Conservation (phyloP, 2,113 vertebrate species). For the Tragulus kanchil region DNA sequence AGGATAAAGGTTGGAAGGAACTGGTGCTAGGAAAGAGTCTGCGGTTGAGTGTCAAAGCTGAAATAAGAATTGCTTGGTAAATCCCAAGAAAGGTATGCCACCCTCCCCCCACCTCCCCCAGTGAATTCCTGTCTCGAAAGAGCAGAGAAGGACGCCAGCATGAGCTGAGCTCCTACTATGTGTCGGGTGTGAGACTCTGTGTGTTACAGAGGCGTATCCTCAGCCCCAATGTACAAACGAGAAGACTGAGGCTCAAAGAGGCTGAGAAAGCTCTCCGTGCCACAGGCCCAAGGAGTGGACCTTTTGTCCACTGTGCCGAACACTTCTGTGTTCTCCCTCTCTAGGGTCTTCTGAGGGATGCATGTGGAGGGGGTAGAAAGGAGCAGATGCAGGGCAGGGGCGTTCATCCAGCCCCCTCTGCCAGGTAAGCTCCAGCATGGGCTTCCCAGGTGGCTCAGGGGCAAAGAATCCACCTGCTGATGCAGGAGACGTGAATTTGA, state of each 20-base stretch:
- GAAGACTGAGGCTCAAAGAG: not conserved
- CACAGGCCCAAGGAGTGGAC: not conserved
- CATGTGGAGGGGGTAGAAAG: rapidly evolving
- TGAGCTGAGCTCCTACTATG: not conserved
- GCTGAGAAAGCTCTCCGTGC: not conserved
- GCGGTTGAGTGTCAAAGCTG: not conserved
- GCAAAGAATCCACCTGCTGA: not conserved
- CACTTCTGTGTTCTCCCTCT: not conserved
- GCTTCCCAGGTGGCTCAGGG: not conserved
- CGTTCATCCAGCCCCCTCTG: not conserved
- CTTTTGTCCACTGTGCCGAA: not conserved
- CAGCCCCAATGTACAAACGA: not conserved
- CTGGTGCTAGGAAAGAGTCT: not conserved
- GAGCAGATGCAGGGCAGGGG: not conserved
- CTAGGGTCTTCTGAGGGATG: not conserved
- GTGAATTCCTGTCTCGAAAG: not conserved
- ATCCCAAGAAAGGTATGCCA: not conserved
- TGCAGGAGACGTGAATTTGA: not conserved
- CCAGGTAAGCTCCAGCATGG: not conserved
- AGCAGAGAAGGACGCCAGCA: not conserved
- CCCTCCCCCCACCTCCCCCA: not conserved
- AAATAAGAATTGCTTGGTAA: not conserved
- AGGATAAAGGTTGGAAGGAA: not conserved
- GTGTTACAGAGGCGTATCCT: not conserved
- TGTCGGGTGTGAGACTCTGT: too few species aligned